Percentiles rank a stretch among this genome's conserved stretches.
Evolutionary conservation across 2,113 vertebrate species (phyloP).

Genomic region (Zapus hudsonius): DNA sequence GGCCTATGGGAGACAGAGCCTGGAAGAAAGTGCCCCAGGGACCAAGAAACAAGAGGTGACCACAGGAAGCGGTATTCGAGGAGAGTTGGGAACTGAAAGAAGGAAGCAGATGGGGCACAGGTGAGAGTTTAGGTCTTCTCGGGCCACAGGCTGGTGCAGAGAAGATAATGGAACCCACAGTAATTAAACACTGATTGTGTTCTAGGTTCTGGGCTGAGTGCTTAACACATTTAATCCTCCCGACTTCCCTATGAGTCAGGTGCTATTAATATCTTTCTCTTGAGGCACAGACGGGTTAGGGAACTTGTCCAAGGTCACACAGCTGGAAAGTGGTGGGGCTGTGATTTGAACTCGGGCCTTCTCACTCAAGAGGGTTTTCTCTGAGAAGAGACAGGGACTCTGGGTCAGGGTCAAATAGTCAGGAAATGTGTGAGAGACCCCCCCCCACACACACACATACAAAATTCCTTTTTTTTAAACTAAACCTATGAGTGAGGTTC

Average conservation of each 20-base stretch:
- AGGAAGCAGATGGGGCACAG: neutral
- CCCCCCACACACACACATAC: too few species aligned
- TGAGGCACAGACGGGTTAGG: conserved; percentile 69
- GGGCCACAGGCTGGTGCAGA: neutral
- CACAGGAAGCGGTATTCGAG: neutral
- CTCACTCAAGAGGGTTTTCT: neutral
- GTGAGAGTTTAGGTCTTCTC: neutral
- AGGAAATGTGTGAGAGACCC: neutral
- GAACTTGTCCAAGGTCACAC: conserved; percentile 74
- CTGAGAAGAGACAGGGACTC: neutral
- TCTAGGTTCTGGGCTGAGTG: conserved; percentile 62
- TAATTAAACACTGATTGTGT: conserved; percentile 71
- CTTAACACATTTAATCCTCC: conserved; percentile 71
- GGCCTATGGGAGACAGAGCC: neutral
- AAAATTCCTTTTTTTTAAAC: neutral
- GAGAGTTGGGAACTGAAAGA: neutral
- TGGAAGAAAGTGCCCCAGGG: neutral
- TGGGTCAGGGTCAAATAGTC: neutral
- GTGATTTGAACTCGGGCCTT: neutral
- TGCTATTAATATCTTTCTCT: conserved; percentile 70
- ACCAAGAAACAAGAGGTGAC: neutral
- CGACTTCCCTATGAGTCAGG: conserved; percentile 65
- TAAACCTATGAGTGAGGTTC: neutral
- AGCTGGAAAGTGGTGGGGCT: conserved; percentile 32
- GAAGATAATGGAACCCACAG: conserved; percentile 50